Evolutionary conservation across 1,140 invertebrate genomes (phyloP).

Genomic region (Cotesia vestalis): DNA sequence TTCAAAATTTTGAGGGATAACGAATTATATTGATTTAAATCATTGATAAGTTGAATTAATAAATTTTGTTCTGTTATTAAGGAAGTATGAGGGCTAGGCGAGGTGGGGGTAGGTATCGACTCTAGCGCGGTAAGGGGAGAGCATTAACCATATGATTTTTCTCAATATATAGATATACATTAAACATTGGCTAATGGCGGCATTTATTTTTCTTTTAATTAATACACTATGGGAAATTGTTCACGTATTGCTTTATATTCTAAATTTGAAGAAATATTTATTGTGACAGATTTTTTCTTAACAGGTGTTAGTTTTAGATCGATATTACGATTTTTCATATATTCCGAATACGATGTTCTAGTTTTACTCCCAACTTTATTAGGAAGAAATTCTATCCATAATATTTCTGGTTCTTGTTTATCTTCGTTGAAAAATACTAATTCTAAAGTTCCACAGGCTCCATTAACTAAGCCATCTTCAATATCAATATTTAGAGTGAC

Average conservation of each 20-base stretch:
- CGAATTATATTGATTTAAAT: no score
- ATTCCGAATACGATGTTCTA: background rate
- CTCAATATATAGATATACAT: no score
- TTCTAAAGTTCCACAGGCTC: conserved; percentile 27
- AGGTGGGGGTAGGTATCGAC: no score
- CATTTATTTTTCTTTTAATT: no score
- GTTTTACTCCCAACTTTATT: conserved; percentile 23
- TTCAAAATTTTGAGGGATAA: no score
- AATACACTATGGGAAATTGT: conserved; percentile 25
- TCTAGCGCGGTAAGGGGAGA: no score
- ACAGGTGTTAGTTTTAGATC: conserved; percentile 17
- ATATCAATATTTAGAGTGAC: conserved; percentile 28
- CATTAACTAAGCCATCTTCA: conserved; percentile 36
- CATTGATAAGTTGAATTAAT: no score
- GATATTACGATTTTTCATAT: conserved; percentile 12
- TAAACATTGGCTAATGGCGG: no score
- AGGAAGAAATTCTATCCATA: conserved; percentile 30
- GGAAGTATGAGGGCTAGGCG: no score
- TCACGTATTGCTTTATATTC: conserved; percentile 12
- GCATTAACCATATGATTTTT: no score
- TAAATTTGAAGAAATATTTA: conserved; percentile 8
- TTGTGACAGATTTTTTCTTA: background rate
- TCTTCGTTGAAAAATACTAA: conserved; percentile 6
- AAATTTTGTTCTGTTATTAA: no score
- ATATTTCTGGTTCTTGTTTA: background rate